phyloP scores from a whole-genome alignment of 53 echinoderm and acorn worm genomes.

The Holothuria leucospilota region DNA sequence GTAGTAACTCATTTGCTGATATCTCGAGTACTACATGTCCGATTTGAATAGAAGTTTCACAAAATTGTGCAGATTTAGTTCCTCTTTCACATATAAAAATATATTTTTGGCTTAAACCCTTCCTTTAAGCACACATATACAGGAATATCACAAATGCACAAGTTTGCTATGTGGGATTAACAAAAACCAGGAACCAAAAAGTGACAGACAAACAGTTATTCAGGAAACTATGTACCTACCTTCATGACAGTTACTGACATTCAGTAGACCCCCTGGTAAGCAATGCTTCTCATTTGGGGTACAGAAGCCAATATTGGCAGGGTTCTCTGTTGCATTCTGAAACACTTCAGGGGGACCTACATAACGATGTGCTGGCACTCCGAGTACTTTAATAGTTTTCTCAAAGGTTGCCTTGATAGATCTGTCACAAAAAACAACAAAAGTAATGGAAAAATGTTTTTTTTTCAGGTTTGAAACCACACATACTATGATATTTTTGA shows the following conservation, averaged over 20 bases:
- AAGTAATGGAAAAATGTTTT: too few relatives aligned
- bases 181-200: neutral
- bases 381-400: constrained; percentile 43
- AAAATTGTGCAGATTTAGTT: too few relatives aligned
- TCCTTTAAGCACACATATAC: too few relatives aligned
- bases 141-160: too few relatives aligned
- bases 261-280: constrained; percentile 70
- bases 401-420: constrained; percentile 56
- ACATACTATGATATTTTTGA: too few relatives aligned
- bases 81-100: too few relatives aligned
- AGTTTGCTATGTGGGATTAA: neutral
- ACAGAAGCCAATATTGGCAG: constrained; percentile 74
- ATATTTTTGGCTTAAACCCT: too few relatives aligned
- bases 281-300: constrained; percentile 63
- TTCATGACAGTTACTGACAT: constrained; percentile 63
- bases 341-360: constrained; percentile 51
- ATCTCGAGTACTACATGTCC: too few relatives aligned
- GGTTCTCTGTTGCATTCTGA: constrained; percentile 56
- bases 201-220: neutral
- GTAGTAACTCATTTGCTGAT: too few relatives aligned
- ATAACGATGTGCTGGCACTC: constrained; percentile 49
- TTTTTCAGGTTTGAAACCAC: too few relatives aligned
- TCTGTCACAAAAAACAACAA: constrained; percentile 39
- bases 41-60: too few relatives aligned
- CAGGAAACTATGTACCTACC: constrained; percentile 18